These are phyloP conservation scores for Eilema caniola DNA, from an alignment of 2,888 invertebrate genomes.

Conservation along the genomic window DNA sequence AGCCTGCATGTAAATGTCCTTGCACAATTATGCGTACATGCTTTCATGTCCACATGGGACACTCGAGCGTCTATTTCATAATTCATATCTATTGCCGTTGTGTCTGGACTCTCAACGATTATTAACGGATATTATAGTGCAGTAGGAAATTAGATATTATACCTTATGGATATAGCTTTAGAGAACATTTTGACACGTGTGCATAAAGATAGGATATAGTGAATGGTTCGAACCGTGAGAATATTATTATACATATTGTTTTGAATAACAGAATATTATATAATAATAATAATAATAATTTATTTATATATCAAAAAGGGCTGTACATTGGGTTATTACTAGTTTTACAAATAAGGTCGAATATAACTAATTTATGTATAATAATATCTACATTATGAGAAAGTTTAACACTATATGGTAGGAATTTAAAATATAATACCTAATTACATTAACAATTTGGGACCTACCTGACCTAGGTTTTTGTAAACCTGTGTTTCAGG, in stretches of 20 bases:
- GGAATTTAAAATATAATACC: too few relatives aligned
- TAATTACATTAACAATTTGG: too few relatives aligned
- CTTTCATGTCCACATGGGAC: constrained; percentile 40
- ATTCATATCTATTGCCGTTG: constrained; percentile 44
- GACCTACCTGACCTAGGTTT: too few relatives aligned
- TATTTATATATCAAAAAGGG: too few relatives aligned
- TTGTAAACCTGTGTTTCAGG: too few relatives aligned
- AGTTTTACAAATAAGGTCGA: too few relatives aligned
- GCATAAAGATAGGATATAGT: not conserved
- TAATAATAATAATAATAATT: too few relatives aligned
- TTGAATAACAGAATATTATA: not conserved
- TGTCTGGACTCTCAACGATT: constrained; percentile 29
- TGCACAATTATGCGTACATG: constrained; percentile 52
- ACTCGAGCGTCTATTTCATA: constrained; percentile 44
- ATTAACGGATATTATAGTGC: not conserved
- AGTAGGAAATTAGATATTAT: not conserved
- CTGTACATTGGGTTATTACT: too few relatives aligned
- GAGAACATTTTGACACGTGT: not conserved
- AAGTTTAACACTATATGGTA: too few relatives aligned
- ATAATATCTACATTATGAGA: too few relatives aligned
- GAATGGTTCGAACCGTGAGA: not conserved
- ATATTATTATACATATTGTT: not conserved
- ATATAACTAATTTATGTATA: too few relatives aligned
- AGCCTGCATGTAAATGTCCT: constrained; percentile 31
- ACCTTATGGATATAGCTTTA: not conserved